Base-by-base conservation (phyloP, 2,113 vertebrate species). In the Oreochromis niloticus region DNA sequence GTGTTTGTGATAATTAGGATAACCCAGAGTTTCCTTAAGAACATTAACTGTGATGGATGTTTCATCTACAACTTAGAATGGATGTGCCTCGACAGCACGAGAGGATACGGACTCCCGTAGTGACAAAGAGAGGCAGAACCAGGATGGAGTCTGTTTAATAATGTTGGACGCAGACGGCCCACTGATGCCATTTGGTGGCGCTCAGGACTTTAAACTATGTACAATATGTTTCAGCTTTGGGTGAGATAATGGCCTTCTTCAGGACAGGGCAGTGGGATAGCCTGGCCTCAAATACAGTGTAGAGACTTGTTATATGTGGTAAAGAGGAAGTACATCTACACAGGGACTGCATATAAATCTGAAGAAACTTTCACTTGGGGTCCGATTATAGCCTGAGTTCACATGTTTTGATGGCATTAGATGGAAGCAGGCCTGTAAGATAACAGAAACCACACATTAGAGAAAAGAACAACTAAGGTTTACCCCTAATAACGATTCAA, bases 11-110 rank as follows among this genome's bases (percentile, higher is more conserved):
- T 95, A 93, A 95, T 96, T 94, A 94, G 91, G 93, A 95, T 92
- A 96, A 93, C 88, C 87, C 90, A 87, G 89, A 92, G 88, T 95
- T 95, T 94, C 92, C 36, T 88, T 88, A 85, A 93, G 91, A 95
- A 95, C 95, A 96, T 95, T 95, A 93, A 95, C 92, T 80, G 91
- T 92, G 95, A 95, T 93, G 89, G 68, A 96, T 95, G 93, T 82
- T 91, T 91, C 85, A 90, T 91, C 66, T 78, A 82, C 17, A 85
- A 90, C 93, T 93, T 86, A 27, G 84, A 92, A 86, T 87, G 87
- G 83, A 83, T 93, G 81, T 41, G 81, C 57, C 73, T 88, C 61
- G 2, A 75, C 78, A 71, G 86, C 87, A 43, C 85, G 8, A 30
- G 66, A 87, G 66, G 82, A 93, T 79, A 89, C 87, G 34, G 41